A percentile compares a stretch with the other conserved stretches of the same genome.
Conservation (phyloP, 2,113 vertebrate species). For the Lathamus discolor region DNA sequence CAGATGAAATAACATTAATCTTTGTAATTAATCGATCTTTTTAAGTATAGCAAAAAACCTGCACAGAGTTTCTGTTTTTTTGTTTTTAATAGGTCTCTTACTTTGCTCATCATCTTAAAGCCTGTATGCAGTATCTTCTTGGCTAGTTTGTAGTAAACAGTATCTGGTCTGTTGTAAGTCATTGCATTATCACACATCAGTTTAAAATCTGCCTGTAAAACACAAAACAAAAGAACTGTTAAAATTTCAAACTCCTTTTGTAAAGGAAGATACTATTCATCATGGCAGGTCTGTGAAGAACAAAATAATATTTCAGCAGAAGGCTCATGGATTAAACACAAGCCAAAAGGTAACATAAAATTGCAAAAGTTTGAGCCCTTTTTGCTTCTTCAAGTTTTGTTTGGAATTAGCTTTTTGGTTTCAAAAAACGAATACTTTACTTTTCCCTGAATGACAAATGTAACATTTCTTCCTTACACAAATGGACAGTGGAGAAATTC, state of each 20-base stretch:
- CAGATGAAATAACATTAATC: neutral
- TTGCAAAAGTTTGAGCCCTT: neutral
- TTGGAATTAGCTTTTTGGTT: neutral
- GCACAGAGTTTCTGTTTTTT: neutral
- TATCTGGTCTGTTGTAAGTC: conserved; percentile 98
- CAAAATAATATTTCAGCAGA: neutral
- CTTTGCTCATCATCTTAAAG: conserved; percentile 99
- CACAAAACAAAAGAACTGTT: neutral
- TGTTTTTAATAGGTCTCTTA: conserved; percentile 72
- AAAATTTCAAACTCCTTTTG: neutral
- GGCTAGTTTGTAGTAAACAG: conserved; percentile 97
- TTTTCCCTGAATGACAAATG: neutral
- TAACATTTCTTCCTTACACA: neutral
- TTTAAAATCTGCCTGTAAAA: conserved; percentile 93
- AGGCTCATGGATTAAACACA: neutral
- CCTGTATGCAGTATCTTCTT: conserved; percentile 98
- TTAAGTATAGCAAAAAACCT: neutral
- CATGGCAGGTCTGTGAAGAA: neutral
- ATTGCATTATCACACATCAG: conserved; percentile 99
- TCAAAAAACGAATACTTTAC: neutral
- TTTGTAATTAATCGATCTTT: neutral
- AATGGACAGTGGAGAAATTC: neutral
- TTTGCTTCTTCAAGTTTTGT: neutral
- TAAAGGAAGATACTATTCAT: neutral
- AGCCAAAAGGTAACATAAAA: neutral